These are phyloP conservation scores for Ceratothoa steindachneri DNA, from an alignment of 2,888 invertebrate genomes.

Conservation along the genomic window DNA sequence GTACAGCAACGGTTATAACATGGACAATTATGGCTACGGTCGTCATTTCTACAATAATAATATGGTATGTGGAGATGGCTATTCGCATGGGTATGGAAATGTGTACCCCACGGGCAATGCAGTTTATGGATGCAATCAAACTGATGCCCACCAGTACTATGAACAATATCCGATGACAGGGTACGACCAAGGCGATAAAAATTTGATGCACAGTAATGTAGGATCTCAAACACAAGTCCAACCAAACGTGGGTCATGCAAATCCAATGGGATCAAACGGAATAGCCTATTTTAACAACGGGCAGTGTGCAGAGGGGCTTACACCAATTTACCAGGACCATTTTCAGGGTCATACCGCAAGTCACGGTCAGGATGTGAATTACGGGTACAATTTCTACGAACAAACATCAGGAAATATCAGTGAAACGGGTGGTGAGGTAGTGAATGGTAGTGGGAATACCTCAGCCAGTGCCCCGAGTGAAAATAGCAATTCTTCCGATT, in stretches of 20 bases:
- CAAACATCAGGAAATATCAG: constrained; percentile 43
- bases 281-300: constrained; percentile 4
- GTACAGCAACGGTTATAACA: constrained; percentile 55
- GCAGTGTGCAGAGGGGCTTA: constrained; percentile 17
- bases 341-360: constrained; percentile 21
- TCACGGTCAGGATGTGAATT: constrained; percentile 48
- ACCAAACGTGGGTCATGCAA: constrained; percentile 26
- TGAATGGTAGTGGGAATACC: constrained; percentile 21
- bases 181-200: constrained; percentile 40
- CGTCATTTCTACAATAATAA: constrained; percentile 46
- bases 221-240: constrained; percentile 26
- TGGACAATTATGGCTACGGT: constrained; percentile 45
- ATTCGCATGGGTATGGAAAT: constrained; percentile 28
- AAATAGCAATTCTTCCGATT: constrained; percentile 88
- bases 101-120: constrained; percentile 37
- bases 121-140: constrained; percentile 21
- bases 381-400: constrained; percentile 49
- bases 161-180: constrained; percentile 39
- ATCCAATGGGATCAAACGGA: neutral
- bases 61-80: constrained; percentile 44
- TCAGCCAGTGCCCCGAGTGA: constrained; percentile 59
- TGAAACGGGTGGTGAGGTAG: constrained; percentile 18
- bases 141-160: constrained; percentile 42
- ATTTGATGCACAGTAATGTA: constrained; percentile 24
- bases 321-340: constrained; percentile 33